Evolutionary conservation across 2,888 invertebrate species (phyloP).

Genomic region (Pogonocherus hispidulus): DNA sequence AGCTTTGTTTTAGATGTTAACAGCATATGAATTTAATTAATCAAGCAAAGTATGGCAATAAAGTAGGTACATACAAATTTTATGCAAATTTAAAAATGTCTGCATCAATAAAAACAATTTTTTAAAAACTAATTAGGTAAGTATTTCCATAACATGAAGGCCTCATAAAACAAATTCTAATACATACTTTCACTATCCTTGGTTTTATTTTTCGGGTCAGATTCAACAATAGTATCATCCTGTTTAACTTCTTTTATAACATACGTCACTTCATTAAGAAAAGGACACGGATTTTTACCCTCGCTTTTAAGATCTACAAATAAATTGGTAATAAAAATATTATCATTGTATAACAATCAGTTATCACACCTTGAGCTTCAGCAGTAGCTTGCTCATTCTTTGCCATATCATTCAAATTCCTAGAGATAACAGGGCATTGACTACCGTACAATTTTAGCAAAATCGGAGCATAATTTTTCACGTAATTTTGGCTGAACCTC

Average conservation of each 20-base stretch:
- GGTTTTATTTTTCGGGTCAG: conserved; percentile 39
- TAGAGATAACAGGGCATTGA: conserved; percentile 84
- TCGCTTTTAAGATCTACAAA: conserved; percentile 34
- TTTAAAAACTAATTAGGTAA: no score
- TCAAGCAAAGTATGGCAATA: no score
- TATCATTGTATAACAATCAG: background rate
- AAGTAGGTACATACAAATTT: no score
- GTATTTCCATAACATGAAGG: conserved; percentile 14
- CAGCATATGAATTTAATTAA: no score
- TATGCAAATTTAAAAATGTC: no score
- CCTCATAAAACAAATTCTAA: background rate
- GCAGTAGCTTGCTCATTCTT: conserved; percentile 35
- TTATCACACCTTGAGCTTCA: conserved; percentile 49
- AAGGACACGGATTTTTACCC: conserved; percentile 71
- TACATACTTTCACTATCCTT: conserved; percentile 30
- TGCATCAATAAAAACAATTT: no score
- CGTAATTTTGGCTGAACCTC: conserved; percentile 82
- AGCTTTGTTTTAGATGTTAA: no score
- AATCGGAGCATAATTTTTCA: conserved; percentile 84
- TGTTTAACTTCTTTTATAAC: conserved; percentile 77
- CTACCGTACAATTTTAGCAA: conserved; percentile 85
- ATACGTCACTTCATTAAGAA: conserved; percentile 71
- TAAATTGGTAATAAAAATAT: conserved; percentile 1
- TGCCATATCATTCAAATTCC: conserved; percentile 65
- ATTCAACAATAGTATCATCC: conserved; percentile 68